Percentiles rank a stretch among this genome's conserved stretches.
These are phyloP conservation scores for Engystomops pustulosus DNA, from an alignment of 2,113 vertebrate genomes.

Conservation along the genomic window DNA sequence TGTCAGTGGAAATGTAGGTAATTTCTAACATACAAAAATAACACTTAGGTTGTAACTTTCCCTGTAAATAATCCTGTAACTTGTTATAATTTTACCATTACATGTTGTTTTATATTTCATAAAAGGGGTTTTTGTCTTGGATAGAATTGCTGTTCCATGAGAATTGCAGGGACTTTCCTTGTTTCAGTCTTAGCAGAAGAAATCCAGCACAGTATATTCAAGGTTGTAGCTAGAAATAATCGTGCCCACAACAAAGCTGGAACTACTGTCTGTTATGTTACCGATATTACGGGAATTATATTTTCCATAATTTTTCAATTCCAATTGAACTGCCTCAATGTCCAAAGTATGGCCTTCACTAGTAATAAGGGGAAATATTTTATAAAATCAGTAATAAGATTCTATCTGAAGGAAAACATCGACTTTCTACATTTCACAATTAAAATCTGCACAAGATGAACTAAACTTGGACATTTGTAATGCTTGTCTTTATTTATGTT, in stretches of 20 bases:
- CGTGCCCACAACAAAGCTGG: background rate
- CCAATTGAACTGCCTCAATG: too few species aligned
- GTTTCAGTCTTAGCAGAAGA: background rate
- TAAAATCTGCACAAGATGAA: background rate
- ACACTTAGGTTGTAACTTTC: too few species aligned
- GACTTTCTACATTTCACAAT: background rate
- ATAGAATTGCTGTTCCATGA: background rate
- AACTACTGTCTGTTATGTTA: background rate
- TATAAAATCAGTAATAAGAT: too few species aligned
- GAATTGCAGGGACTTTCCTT: constrained; percentile 11
- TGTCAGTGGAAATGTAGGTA: too few species aligned
- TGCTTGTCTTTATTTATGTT: background rate
- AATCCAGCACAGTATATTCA: background rate
- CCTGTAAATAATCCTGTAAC: too few species aligned
- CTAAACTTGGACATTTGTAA: background rate
- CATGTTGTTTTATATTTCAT: background rate
- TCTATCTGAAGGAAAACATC: background rate
- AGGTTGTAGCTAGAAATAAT: background rate
- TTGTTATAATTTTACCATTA: background rate
- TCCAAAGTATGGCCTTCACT: too few species aligned
- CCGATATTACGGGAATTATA: background rate
- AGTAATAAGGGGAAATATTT: too few species aligned
- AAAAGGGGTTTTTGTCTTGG: background rate
- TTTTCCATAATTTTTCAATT: background rate
- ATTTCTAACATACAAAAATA: too few species aligned